Conservation (phyloP, 2,797 vertebrate genomes). For the Hirundo rustica region DNA sequence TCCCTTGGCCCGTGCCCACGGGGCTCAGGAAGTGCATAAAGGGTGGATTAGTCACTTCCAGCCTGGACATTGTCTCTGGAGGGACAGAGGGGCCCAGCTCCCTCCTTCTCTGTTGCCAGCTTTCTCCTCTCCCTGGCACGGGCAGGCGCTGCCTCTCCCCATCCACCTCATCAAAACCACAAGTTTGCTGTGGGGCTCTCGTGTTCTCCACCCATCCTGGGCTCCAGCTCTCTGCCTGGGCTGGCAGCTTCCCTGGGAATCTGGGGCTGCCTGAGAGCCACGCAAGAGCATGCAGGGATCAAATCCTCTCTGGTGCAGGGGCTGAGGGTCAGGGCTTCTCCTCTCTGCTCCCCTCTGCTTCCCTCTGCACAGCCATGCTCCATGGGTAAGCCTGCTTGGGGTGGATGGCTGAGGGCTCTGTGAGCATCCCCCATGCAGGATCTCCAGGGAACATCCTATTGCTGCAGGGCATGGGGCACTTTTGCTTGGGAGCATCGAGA, state of each 20-base stretch:
- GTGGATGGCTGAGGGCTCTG: not conserved
- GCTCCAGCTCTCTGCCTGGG: not conserved
- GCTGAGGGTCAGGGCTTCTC: not conserved
- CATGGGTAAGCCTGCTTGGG: not conserved
- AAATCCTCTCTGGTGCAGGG: not conserved
- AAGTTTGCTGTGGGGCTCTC: conserved; percentile 30
- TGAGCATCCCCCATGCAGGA: not conserved
- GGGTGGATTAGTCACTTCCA: not conserved
- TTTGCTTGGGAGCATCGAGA: not conserved
- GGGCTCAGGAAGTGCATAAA: not conserved
- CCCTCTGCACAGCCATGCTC: not conserved
- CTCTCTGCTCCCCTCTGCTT: not conserved
- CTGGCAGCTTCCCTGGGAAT: not conserved
- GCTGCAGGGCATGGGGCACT: not conserved
- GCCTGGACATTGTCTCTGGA: not conserved
- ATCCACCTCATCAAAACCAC: conserved; percentile 32
- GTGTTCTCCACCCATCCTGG: conserved; percentile 27
- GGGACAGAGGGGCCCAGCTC: not conserved
- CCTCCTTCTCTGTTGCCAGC: not conserved
- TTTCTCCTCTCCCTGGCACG: not conserved
- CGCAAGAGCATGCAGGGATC: not conserved
- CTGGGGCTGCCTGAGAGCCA: not conserved
- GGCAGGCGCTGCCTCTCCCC: conserved; percentile 15
- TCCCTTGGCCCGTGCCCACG: fast-evolving
- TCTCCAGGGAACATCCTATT: not conserved